phyloP scores from a whole-genome alignment of 1,140 invertebrate genomes.

The Lutraria rhynchaena region DNA sequence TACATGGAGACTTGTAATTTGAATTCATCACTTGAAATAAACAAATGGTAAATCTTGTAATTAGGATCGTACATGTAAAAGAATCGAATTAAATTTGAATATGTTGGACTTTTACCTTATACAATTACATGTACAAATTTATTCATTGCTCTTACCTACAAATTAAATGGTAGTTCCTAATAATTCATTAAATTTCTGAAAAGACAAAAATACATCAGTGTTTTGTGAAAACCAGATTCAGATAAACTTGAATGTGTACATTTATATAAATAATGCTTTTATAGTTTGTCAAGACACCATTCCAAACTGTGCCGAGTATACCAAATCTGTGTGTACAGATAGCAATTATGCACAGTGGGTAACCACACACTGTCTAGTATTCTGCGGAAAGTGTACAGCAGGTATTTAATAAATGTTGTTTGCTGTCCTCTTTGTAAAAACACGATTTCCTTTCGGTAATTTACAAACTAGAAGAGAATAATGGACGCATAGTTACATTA shows the following conservation, averaged over 20 bases:
- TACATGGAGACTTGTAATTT: too few relatives aligned
- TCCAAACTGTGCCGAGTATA: constrained; percentile 27
- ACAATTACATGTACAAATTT: not conserved
- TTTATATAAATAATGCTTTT: not conserved
- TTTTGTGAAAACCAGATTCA: not conserved
- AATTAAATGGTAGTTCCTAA: not conserved
- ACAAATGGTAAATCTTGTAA: too few relatives aligned
- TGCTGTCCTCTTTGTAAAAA: too few relatives aligned
- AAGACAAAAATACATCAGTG: not conserved
- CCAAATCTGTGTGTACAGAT: constrained; percentile 29
- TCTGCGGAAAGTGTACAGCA: constrained; percentile 31
- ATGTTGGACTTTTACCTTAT: not conserved
- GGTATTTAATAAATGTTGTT: too few relatives aligned
- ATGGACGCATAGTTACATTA: too few relatives aligned
- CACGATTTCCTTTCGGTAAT: too few relatives aligned
- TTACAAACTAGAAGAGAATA: too few relatives aligned
- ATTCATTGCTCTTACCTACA: not conserved
- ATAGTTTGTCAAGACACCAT: constrained; percentile 23
- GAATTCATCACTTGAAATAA: too few relatives aligned
- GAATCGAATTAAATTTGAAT: too few relatives aligned
- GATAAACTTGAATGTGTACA: not conserved
- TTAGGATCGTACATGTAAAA: too few relatives aligned
- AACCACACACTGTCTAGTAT: constrained; percentile 7
- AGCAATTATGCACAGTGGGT: constrained; percentile 8
- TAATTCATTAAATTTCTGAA: not conserved